Evolutionary conservation across 2,888 invertebrate genomes (phyloP).

Genomic region (Ephialtes manifestator): DNA sequence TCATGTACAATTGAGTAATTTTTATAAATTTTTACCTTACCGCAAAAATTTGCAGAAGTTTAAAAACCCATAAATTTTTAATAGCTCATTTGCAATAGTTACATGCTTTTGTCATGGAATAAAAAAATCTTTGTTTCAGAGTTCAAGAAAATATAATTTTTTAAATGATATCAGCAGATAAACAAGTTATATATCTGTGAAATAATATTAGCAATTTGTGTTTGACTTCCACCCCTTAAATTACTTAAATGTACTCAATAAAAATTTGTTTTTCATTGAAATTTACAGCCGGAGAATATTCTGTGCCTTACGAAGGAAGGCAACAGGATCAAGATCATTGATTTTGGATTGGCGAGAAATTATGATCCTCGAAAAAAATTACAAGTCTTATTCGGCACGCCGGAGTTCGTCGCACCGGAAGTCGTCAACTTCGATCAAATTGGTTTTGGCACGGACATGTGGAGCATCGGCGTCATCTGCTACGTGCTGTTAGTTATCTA

Average conservation of each 20-base stretch:
- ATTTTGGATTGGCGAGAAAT: slow-evolving; percentile 98
- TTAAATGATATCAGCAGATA: no score
- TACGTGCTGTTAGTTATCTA: slow-evolving; percentile 96
- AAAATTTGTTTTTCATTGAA: neutral
- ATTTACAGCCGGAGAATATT: slow-evolving; percentile 97
- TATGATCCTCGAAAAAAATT: slow-evolving; percentile 97
- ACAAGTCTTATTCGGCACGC: slow-evolving; percentile 98
- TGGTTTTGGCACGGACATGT: slow-evolving; percentile 98
- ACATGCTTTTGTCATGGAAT: no score
- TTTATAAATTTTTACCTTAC: no score
- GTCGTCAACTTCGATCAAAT: slow-evolving; percentile 99
- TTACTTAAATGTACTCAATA: neutral
- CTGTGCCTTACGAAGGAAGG: slow-evolving; percentile 97
- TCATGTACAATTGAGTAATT: no score
- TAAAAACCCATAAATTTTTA: no score
- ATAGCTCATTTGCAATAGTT: no score
- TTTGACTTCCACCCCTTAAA: no score
- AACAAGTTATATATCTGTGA: no score
- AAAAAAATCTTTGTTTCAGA: no score
- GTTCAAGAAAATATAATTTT: no score
- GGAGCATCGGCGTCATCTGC: slow-evolving; percentile 99
- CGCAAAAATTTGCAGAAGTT: no score
- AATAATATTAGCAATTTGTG: no score
- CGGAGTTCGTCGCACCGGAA: slow-evolving; percentile 99
- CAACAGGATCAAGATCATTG: slow-evolving; percentile 99